Evolutionary conservation across 2,113 vertebrate species (phyloP), one percentile per base, ranked within the genome.

Genomic region (Anarhynchus alexandrinus): DNA sequence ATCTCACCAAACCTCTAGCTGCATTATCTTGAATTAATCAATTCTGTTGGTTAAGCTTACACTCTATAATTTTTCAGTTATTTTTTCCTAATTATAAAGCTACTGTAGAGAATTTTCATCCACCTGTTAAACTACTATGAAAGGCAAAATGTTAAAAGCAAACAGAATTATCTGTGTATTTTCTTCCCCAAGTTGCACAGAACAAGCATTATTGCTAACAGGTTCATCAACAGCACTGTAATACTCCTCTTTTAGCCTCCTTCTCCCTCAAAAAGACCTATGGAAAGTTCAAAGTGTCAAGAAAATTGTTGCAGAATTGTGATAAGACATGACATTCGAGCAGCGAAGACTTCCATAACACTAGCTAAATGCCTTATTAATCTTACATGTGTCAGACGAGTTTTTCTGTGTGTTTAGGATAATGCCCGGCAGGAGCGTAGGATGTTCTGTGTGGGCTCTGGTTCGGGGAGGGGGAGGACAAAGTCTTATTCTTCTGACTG

Each of bases 261-360:
- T 45, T 17, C 42, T 93, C 16, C 32, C 59, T 81, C 55, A 78
- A 36, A 87, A 79, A 88, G 42, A 47, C 32, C 34, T 74, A 67
- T 70, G 62, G 25, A 96, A 97, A 96, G 90, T 96, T 95, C 93
- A 96, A 58, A n/a, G 32, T 83, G 81, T 83, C 95, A 90, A 74
- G 85, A 90, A 87, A 92, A 96, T 93, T 67, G 65, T 78, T 82
- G 84, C 54, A 90, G 45, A 72, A 32, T 47, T 84, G 38, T 73
- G 90, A 82, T 82, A 78, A 82, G 67, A 59, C 38, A 29, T 38
- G 78, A 64, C 1, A 0, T 95, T 84, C 0, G 2, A 96, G 64
- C 57, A 90, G 20, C 19, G 4, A 82, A 62, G 73, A 34, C 61
- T 88, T 95, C 49, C 49, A 21, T 86, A 85, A 66, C 42, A 5